These are phyloP conservation scores for Plecotus auritus DNA, from an alignment of 2,113 vertebrate genomes.

Conservation along the genomic window DNA sequence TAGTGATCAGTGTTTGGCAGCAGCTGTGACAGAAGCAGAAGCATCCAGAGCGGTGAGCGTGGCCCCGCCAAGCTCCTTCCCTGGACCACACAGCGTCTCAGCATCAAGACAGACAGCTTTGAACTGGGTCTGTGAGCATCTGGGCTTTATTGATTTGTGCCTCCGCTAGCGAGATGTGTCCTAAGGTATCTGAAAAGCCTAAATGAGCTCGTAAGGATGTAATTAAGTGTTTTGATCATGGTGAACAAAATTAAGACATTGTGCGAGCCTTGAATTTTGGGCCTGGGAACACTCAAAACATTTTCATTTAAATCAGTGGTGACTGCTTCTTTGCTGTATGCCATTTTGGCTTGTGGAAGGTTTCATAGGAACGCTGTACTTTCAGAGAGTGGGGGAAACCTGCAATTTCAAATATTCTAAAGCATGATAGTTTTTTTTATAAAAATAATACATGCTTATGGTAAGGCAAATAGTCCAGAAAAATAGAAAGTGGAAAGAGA, in stretches of 20 bases:
- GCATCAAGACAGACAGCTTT: neutral
- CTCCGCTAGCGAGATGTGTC: neutral
- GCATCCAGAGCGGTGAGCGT: neutral
- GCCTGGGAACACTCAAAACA: neutral
- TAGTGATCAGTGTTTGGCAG: neutral
- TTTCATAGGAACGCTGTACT: neutral
- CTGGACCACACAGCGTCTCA: neutral
- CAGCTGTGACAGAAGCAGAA: neutral
- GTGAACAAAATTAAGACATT: neutral
- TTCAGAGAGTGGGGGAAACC: neutral
- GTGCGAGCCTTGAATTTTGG: neutral
- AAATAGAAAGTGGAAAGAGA: neutral
- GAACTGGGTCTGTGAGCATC: neutral
- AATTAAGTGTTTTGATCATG: neutral
- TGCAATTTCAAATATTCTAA: neutral
- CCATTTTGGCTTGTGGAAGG: neutral
- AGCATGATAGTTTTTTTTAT: neutral
- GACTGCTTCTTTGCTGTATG: neutral
- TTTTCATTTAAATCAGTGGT: neutral
- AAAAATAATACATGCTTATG: neutral
- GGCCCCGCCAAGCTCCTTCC: neutral
- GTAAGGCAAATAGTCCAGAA: neutral
- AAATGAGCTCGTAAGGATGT: neutral
- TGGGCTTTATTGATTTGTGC: neutral
- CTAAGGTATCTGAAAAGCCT: neutral